Conservation (phyloP, 1,140 invertebrate genomes). For the Temnothorax longispinosus region DNA sequence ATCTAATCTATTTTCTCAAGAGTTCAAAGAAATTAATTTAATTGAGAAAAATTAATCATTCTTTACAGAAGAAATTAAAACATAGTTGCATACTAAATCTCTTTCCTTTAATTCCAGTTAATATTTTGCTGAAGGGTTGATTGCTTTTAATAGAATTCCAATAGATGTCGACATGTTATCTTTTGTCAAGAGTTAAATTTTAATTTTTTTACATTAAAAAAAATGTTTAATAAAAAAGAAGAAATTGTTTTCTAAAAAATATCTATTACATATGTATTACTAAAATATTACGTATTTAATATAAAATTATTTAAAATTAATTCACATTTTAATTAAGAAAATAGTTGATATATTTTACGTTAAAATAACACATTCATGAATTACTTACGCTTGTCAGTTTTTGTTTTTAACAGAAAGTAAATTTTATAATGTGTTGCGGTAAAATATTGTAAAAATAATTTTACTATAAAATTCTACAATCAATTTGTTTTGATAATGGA, state of each 20-base stretch:
- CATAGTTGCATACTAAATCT: neutral
- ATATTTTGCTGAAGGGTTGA: constrained; percentile 5
- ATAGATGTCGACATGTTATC: constrained; percentile 28
- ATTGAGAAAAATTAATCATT: neutral
- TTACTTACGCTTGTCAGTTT: neutral
- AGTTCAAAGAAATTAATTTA: neutral
- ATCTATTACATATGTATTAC: neutral
- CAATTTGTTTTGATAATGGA: constrained; percentile 21
- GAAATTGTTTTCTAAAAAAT: neutral
- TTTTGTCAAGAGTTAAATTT: neutral
- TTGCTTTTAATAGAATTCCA: neutral
- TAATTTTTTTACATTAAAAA: neutral
- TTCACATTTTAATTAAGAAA: neutral
- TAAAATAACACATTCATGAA: neutral
- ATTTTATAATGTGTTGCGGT: neutral
- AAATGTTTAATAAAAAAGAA: neutral
- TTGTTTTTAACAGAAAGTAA: neutral
- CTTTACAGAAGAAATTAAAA: neutral
- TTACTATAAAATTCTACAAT: constrained; percentile 21
- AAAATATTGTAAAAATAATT: constrained; percentile 43
- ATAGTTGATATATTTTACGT: neutral
- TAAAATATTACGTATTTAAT: neutral
- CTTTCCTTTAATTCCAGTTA: neutral
- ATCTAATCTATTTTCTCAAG: neutral
- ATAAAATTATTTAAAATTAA: neutral